These are phyloP conservation scores for Listrodromus nycthemerus DNA, from an alignment of 2,888 invertebrate genomes.

Conservation along the genomic window DNA sequence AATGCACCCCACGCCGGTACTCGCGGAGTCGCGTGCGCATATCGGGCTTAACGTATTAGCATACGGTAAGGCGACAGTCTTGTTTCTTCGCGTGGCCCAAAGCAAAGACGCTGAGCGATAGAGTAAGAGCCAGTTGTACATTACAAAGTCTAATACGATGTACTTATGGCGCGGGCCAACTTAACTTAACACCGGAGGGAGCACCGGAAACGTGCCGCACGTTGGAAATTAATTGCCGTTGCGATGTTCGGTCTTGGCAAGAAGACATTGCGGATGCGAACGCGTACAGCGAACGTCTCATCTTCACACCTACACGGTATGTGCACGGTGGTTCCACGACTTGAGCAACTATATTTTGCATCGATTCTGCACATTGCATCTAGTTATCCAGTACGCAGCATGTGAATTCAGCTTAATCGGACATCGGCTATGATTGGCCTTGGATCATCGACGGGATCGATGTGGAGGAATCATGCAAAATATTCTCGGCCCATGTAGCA, in stretches of 20 bases:
- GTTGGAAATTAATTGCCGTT: constrained; percentile 67
- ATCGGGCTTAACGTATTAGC: constrained; percentile 78
- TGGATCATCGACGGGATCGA: not conserved
- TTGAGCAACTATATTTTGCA: not conserved
- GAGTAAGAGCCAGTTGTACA: constrained; percentile 66
- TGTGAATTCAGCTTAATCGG: not conserved
- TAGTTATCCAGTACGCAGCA: not conserved
- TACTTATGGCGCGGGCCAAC: constrained; percentile 62
- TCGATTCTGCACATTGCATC: not conserved
- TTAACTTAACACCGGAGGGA: constrained; percentile 62
- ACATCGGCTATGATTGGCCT: not conserved
- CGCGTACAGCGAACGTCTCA: not conserved
- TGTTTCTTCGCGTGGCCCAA: constrained; percentile 53
- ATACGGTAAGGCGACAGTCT: constrained; percentile 74
- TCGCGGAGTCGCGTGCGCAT: constrained; percentile 65
- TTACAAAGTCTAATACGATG: constrained; percentile 79
- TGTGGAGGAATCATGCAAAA: not conserved
- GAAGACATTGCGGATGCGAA: constrained; percentile 21
- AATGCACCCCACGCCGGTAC: constrained; percentile 63
- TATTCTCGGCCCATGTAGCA: not conserved
- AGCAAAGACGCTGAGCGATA: constrained; percentile 32
- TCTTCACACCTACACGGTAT: not conserved
- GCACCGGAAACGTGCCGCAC: constrained; percentile 65
- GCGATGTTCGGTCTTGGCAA: constrained; percentile 23
- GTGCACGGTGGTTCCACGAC: not conserved